Evolutionary conservation across 2,888 invertebrate species (phyloP).

Genomic region (Spodoptera picta): DNA sequence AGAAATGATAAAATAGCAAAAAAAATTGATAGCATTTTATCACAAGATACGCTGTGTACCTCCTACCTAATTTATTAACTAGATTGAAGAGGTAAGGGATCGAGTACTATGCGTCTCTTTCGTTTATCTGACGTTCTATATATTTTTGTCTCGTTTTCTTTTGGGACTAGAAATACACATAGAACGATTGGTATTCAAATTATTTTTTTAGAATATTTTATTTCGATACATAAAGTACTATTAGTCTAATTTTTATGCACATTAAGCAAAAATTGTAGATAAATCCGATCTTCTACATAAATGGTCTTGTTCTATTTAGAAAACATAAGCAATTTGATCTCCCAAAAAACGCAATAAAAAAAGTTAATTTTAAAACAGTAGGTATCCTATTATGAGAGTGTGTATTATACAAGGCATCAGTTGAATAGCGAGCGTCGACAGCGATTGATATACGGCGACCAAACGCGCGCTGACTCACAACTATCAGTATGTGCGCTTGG

Average conservation of each 20-base stretch:
- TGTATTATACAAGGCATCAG: conserved; percentile 64
- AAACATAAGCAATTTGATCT: conserved; percentile 14
- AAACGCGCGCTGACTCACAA: conserved; percentile 85
- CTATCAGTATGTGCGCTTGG: conserved; percentile 71
- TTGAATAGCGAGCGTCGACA: conserved; percentile 81
- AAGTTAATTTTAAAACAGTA: conserved; percentile 25
- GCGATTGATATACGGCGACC: conserved; percentile 85
- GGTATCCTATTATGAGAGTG: conserved; percentile 38
- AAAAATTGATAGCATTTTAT: conserved; percentile 6
- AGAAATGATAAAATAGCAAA: too few species aligned
- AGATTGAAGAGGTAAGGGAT: conserved; percentile 44
- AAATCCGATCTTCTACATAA: too few species aligned
- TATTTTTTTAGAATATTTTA: neutral
- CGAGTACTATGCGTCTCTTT: conserved; percentile 26
- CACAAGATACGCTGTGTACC: conserved; percentile 27
- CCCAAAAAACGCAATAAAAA: conserved; percentile 27
- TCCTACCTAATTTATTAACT: conserved; percentile 46
- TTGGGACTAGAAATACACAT: conserved; percentile 39
- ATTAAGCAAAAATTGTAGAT: too few species aligned
- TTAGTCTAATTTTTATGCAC: too few species aligned
- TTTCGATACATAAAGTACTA: too few species aligned
- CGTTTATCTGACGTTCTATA: conserved; percentile 3
- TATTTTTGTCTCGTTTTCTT: conserved; percentile 33
- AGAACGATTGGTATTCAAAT: neutral
- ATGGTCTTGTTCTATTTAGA: too few species aligned